These are phyloP conservation scores for Drosophila sulfurigaster DNA, from an alignment of 1,140 invertebrate genomes.

Conservation along the genomic window DNA sequence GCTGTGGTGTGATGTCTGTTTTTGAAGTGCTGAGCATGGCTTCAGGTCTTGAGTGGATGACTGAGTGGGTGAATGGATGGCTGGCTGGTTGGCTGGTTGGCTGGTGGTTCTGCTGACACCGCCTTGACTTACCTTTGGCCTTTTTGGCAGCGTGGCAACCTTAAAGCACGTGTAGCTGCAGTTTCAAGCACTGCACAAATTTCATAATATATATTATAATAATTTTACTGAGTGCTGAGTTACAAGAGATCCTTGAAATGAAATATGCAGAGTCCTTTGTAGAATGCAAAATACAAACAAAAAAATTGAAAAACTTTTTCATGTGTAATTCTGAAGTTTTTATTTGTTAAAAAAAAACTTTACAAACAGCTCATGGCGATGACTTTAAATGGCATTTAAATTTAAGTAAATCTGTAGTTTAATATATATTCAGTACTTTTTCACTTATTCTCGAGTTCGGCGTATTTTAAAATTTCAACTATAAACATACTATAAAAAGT, in stretches of 20 bases:
- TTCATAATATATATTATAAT: conserved; percentile 33
- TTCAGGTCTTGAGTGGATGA: conserved; percentile 2
- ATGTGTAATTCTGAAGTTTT: conserved; percentile 1
- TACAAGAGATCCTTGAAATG: conserved; percentile 19
- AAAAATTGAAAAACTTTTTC: conserved; percentile 1
- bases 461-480: no score
- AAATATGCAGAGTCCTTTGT: conserved; percentile 11
- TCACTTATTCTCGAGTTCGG: no score
- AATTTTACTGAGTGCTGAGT: conserved; percentile 19
- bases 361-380: neutral
- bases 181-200: conserved; percentile 8
- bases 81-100: no score
- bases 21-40: conserved; percentile 54
- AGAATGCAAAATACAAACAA: conserved; percentile 1
- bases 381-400: neutral
- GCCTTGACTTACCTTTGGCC: conserved; percentile 70
- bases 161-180: conserved; percentile 41
- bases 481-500: no score
- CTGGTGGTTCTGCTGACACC: conserved; percentile 16
- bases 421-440: no score
- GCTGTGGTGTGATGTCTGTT: conserved; percentile 25
- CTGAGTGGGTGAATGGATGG: neutral
- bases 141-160: conserved; percentile 54
- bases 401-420: neutral
- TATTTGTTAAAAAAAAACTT: neutral